Percentiles rank a stretch among this genome's conserved stretches.
These are phyloP conservation scores for Operophtera brumata DNA, from an alignment of 2,888 invertebrate species.

Conservation along the genomic window DNA sequence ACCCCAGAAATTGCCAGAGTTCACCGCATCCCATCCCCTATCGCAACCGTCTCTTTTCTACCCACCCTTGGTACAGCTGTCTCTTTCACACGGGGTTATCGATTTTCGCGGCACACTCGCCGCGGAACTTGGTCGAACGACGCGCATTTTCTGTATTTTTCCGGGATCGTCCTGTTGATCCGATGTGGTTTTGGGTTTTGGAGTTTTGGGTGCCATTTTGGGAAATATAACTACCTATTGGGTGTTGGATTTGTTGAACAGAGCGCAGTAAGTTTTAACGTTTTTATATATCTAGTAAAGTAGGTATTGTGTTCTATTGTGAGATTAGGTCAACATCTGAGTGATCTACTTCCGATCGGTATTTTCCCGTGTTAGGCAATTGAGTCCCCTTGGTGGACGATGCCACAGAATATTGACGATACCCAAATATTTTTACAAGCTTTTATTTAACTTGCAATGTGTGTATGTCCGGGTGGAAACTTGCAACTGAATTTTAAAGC, in stretches of 20 bases:
- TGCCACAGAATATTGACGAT: too few species aligned
- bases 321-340: neutral
- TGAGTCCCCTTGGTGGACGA: too few species aligned
- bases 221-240: neutral
- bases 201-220: neutral
- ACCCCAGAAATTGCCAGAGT: conserved; percentile 25
- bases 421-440: too few species aligned
- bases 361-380: too few species aligned
- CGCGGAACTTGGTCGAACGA: neutral
- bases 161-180: conserved; percentile 11
- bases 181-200: neutral
- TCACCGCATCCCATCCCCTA: conserved; percentile 13
- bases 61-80: conserved; percentile 2
- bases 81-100: conserved; percentile 21
- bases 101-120: conserved; percentile 4
- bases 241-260: neutral
- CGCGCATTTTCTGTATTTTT: neutral
- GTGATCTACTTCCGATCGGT: too few species aligned
- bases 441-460: too few species aligned
- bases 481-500: too few species aligned
- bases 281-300: neutral
- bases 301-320: neutral
- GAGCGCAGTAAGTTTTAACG: neutral
- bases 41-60: conserved; percentile 25
- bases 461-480: too few species aligned